phyloP scores from a whole-genome alignment of 2,888 invertebrate genomes.

The Chalcosyrphus nemorum region DNA sequence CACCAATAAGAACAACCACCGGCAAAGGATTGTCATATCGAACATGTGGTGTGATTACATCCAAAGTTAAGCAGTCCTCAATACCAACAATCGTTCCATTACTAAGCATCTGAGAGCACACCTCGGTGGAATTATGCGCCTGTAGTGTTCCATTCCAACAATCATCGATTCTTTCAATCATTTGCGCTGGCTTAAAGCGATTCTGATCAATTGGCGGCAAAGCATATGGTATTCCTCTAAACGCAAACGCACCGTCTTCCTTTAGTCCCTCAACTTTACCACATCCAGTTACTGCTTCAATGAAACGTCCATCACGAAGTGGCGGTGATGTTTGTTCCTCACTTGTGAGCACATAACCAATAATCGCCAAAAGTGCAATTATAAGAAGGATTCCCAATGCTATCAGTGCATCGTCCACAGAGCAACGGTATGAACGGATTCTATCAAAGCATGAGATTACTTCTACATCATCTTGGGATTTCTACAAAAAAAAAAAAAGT shows the following conservation, averaged over 20 bases:
- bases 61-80: slow-evolving; percentile 92
- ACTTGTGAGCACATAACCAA: slow-evolving; percentile 86
- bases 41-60: slow-evolving; percentile 91
- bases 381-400: slow-evolving; percentile 84
- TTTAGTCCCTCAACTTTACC: slow-evolving; percentile 90
- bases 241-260: slow-evolving; percentile 90
- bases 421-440: slow-evolving; percentile 86
- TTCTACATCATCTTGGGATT: slow-evolving; percentile 78
- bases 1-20: slow-evolving; percentile 91
- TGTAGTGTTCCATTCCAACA: slow-evolving; percentile 91
- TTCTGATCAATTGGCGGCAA: slow-evolving; percentile 87
- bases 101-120: slow-evolving; percentile 88
- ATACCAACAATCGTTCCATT: slow-evolving; percentile 87
- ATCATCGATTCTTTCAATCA: slow-evolving; percentile 86
- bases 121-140: slow-evolving; percentile 86
- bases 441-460: slow-evolving; percentile 84
- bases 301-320: slow-evolving; percentile 87
- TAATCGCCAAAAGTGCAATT: slow-evolving; percentile 85
- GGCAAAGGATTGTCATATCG: slow-evolving; percentile 90
- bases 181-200: slow-evolving; percentile 88
- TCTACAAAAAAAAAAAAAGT: slow-evolving; percentile 72
- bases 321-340: slow-evolving; percentile 85
- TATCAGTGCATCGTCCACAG: slow-evolving; percentile 85
- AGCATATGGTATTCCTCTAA: slow-evolving; percentile 92
- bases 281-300: slow-evolving; percentile 89